Evolutionary conservation across 1,140 invertebrate species (phyloP).

Genomic region (Cherax destructor): DNA sequence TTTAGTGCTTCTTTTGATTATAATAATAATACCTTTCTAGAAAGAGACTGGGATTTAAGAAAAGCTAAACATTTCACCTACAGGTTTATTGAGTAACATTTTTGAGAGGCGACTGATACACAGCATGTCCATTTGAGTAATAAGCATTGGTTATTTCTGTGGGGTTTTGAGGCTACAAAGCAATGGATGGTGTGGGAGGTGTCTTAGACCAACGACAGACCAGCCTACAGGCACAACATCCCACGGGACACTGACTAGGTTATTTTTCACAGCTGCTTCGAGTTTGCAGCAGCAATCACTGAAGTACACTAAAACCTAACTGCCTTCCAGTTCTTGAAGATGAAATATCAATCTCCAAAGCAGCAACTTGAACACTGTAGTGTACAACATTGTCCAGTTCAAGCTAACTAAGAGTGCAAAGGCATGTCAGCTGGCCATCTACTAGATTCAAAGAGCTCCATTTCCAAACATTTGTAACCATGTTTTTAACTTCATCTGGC

Average conservation of each 20-base stretch:
- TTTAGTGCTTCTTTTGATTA: no score
- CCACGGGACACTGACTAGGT: conserved; percentile 66
- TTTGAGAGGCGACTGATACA: conserved; percentile 68
- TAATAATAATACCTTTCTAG: neutral
- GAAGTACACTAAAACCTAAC: conserved; percentile 57
- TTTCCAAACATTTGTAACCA: neutral
- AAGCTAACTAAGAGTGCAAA: conserved; percentile 45
- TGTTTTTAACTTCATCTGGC: conserved; percentile 18
- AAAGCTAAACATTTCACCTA: conserved; percentile 34
- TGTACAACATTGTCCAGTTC: conserved; percentile 40
- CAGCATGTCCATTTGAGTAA: conserved; percentile 63
- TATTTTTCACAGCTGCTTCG: conserved; percentile 57
- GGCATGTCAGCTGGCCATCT: conserved; percentile 48
- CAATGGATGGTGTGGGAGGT: conserved; percentile 53
- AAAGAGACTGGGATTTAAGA: neutral
- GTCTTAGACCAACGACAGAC: conserved; percentile 32
- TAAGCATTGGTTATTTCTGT: conserved; percentile 69
- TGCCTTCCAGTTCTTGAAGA: conserved; percentile 48
- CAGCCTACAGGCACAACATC: conserved; percentile 46
- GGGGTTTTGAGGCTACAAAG: conserved; percentile 58
- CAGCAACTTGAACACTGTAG: conserved; percentile 48
- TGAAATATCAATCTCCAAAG: conserved; percentile 53
- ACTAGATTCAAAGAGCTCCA: neutral
- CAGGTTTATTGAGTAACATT: conserved; percentile 69
- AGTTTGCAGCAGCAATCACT: conserved; percentile 57